Percentiles rank a stretch among this genome's conserved stretches.
phyloP scores from a whole-genome alignment of 2,113 vertebrate species.

The Nicator chloris region DNA sequence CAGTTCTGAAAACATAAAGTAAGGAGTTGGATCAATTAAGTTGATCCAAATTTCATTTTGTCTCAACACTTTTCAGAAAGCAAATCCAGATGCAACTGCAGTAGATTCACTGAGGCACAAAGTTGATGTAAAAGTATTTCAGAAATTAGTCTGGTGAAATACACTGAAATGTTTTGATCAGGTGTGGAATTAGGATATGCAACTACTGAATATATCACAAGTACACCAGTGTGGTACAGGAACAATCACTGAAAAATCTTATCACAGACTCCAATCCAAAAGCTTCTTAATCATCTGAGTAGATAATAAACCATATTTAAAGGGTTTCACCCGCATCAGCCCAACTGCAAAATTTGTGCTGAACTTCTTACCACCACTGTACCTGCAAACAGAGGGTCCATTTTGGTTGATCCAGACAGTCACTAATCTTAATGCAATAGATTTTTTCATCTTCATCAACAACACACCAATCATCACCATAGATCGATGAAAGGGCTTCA shows the following conservation, averaged over 20 bases:
- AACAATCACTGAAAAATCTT: not conserved
- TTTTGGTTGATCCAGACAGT: constrained; percentile 76
- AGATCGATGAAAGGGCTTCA: constrained; percentile 94
- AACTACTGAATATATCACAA: not conserved
- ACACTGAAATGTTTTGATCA: not conserved
- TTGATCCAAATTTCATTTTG: not conserved
- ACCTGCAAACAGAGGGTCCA: constrained; percentile 93
- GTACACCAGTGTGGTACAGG: not conserved
- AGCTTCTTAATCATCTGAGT: not conserved
- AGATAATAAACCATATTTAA: not conserved
- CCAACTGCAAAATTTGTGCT: not conserved
- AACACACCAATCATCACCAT: constrained; percentile 95
- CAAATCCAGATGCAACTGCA: not conserved
- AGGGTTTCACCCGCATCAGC: not conserved
- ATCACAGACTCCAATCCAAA: not conserved
- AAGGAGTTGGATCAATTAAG: not conserved
- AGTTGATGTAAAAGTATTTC: not conserved
- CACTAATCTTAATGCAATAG: constrained; percentile 91
- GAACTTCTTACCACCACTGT: not conserved
- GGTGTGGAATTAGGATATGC: not conserved
- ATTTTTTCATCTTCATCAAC: constrained; percentile 89
- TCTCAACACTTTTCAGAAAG: not conserved
- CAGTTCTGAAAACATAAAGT: not conserved
- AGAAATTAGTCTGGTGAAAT: not conserved
- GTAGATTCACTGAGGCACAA: not conserved